A percentile compares a stretch with the other conserved stretches of the same genome.
These are phyloP conservation scores for Eidolon dupreanum DNA, from an alignment of 2,797 vertebrate genomes.

Conservation along the genomic window DNA sequence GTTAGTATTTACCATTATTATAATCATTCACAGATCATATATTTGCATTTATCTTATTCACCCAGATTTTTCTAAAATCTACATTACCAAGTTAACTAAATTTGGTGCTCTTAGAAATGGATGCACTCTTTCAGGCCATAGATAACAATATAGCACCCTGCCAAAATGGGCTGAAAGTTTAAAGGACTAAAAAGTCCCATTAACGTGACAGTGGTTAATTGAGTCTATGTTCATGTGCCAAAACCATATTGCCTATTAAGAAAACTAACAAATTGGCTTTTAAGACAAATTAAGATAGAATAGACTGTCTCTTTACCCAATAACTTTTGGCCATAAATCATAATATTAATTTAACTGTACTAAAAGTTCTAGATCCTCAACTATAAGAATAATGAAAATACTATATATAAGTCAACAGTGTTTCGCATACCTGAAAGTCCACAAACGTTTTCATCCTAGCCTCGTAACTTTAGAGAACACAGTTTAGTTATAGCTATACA, in stretches of 20 bases:
- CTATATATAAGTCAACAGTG: not conserved
- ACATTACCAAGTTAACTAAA: not conserved
- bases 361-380: constrained; percentile 14
- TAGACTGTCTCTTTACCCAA: not conserved
- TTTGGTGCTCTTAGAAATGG: not conserved
- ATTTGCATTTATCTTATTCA: not conserved
- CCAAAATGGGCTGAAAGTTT: not conserved
- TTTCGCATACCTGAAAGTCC: constrained; percentile 36
- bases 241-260: not conserved
- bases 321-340: not conserved
- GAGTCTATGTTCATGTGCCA: not conserved
- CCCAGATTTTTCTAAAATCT: not conserved
- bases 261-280: constrained; percentile 30
- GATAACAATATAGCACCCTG: not conserved
- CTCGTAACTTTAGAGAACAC: constrained; percentile 29
- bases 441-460: constrained; percentile 34
- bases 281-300: constrained; percentile 19
- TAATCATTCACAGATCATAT: not conserved
- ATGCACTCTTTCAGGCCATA: not conserved
- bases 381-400: not conserved
- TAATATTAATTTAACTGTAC: not conserved
- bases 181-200: not conserved
- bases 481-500: constrained; percentile 62
- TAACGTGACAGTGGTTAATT: not conserved
- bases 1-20: not conserved